Conservation (phyloP, 2,888 invertebrate genomes). For the Venustoraphidia nigricollis region DNA sequence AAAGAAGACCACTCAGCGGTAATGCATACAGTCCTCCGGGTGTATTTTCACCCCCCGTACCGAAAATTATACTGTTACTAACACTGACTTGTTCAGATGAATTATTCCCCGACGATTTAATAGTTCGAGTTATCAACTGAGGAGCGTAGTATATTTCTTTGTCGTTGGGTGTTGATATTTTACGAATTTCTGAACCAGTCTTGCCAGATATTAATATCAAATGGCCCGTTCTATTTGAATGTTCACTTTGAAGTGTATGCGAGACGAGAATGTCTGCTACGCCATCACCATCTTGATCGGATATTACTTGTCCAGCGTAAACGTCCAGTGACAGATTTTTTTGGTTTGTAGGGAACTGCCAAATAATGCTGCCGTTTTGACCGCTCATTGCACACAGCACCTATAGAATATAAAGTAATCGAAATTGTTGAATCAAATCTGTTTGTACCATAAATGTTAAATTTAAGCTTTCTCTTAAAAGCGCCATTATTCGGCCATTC, state of each 20-base stretch:
- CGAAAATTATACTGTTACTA: slow-evolving; percentile 36
- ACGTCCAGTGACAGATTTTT: slow-evolving; percentile 36
- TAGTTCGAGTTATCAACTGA: slow-evolving; percentile 40
- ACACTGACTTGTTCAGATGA: slow-evolving; percentile 2
- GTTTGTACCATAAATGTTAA: no score
- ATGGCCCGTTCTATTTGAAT: slow-evolving; percentile 33
- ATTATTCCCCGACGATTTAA: slow-evolving; percentile 13
- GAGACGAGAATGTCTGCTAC: slow-evolving; percentile 53
- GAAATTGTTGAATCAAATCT: no score
- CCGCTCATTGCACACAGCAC: slow-evolving; percentile 49
- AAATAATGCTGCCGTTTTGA: slow-evolving; percentile 46
- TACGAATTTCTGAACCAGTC: slow-evolving; percentile 45
- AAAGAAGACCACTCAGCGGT: slow-evolving; percentile 35
- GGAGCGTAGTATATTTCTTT: slow-evolving; percentile 60
- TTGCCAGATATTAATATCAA: slow-evolving; percentile 55
- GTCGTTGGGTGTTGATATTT: slow-evolving; percentile 43
- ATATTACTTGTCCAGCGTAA: slow-evolving; percentile 53
- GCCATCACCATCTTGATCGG: slow-evolving; percentile 54
- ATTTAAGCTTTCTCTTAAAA: no score
- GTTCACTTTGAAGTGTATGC: slow-evolving; percentile 36
- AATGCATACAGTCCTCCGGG: slow-evolving; percentile 54
- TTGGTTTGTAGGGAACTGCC: slow-evolving; percentile 39
- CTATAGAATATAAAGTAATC: slow-evolving; percentile 20
- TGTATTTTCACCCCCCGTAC: slow-evolving; percentile 58
- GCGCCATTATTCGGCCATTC: no score